phyloP scores from a whole-genome alignment of 2,797 vertebrate genomes.

The Heteromormyrus szaboi region DNA sequence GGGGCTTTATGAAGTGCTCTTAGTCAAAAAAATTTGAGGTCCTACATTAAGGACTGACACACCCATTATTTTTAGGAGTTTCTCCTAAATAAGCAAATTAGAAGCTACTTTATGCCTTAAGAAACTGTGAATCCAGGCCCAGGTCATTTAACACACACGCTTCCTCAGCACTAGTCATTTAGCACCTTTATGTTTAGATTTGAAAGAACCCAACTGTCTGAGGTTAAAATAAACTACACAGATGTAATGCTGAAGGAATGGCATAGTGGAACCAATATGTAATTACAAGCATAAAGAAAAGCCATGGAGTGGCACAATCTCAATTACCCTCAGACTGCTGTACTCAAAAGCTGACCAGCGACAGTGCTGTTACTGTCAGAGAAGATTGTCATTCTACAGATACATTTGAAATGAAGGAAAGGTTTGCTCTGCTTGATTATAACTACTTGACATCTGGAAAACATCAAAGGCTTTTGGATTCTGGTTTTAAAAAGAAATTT shows the following conservation, averaged over 20 bases:
- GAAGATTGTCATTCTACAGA: neutral
- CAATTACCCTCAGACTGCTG: neutral
- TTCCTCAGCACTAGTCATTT: neutral
- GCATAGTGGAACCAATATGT: neutral
- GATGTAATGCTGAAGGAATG: neutral
- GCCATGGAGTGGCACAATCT: neutral
- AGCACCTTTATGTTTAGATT: neutral
- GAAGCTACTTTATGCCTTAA: neutral
- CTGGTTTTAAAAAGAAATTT: neutral
- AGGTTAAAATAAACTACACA: neutral
- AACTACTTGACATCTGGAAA: neutral
- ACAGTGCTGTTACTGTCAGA: neutral
- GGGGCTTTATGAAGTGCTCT: neutral
- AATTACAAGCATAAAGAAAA: neutral
- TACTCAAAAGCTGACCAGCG: neutral
- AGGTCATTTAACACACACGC: neutral
- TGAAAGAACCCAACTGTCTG: neutral
- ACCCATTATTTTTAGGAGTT: neutral
- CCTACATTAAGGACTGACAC: neutral
- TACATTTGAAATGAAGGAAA: neutral
- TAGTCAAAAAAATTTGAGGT: neutral
- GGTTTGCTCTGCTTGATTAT: neutral
- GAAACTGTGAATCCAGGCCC: neutral
- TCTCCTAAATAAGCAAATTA: neutral
- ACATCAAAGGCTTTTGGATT: conserved; percentile 1